Conservation (phyloP, 2,113 vertebrate genomes). For the Zapus hudsonius region DNA sequence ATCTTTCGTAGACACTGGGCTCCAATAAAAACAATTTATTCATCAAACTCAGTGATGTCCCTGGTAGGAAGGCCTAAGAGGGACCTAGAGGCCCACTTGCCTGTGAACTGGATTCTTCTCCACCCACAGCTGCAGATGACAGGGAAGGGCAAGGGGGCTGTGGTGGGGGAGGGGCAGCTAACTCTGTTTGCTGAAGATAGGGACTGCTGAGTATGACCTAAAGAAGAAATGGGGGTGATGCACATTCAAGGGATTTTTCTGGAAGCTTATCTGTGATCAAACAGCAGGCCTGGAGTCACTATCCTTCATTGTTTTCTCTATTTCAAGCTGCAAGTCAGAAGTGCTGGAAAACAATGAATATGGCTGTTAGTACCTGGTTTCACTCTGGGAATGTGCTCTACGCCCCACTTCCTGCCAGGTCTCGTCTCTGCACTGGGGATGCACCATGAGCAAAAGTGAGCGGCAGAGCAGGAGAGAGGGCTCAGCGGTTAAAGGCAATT, state of each 20-base stretch:
- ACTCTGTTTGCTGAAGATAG: not conserved
- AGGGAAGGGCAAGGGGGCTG: not conserved
- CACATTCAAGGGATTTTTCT: slow-evolving; percentile 25
- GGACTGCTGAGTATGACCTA: not conserved
- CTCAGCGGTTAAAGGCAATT: no score
- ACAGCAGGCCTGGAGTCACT: slow-evolving; percentile 29
- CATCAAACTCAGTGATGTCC: not conserved
- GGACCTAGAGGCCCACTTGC: fast-evolving
- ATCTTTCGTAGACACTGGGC: not conserved
- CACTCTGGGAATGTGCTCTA: not conserved
- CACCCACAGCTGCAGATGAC: fast-evolving
- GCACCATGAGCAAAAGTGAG: not conserved
- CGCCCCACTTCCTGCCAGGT: not conserved
- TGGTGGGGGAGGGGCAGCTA: not conserved
- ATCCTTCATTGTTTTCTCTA: not conserved
- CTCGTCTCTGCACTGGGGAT: not conserved
- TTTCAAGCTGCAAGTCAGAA: not conserved
- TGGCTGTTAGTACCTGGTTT: not conserved
- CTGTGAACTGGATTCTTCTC: not conserved
- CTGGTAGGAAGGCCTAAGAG: not conserved
- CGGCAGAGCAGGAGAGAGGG: not conserved
- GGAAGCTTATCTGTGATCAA: slow-evolving; percentile 29
- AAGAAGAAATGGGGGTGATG: not conserved
- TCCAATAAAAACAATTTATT: slow-evolving; percentile 67
- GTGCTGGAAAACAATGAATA: slow-evolving; percentile 57